These are phyloP conservation scores for Plebejus anna DNA, from an alignment of 2,888 invertebrate genomes.

Conservation along the genomic window DNA sequence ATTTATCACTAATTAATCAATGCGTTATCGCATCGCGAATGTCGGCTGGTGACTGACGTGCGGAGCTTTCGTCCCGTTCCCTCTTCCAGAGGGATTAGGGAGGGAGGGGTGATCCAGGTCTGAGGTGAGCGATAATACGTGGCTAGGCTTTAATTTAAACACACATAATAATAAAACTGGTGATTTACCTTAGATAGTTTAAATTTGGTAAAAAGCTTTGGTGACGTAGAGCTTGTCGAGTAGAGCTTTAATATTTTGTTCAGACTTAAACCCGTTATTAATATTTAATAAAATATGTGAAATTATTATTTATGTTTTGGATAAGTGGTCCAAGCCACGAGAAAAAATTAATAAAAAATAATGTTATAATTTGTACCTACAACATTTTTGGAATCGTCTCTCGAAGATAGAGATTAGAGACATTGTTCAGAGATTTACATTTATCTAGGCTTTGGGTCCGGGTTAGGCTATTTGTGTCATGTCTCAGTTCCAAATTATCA, in stretches of 20 bases:
- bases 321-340: too few species aligned
- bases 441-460: not conserved
- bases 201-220: not conserved
- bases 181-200: not conserved
- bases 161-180: not conserved
- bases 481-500: too few species aligned
- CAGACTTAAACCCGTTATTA: too few species aligned
- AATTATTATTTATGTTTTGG: too few species aligned
- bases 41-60: conserved; percentile 56
- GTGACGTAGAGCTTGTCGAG: not conserved
- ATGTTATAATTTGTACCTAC: too few species aligned
- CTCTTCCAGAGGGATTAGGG: conserved; percentile 58
- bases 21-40: conserved; percentile 52
- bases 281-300: too few species aligned
- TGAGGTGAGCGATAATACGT: conserved; percentile 38
- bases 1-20: conserved; percentile 30
- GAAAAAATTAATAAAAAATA: too few species aligned
- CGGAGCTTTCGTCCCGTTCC: conserved; percentile 43
- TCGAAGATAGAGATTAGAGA: too few species aligned
- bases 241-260: not conserved
- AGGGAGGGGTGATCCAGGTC: conserved; percentile 45
- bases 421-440: not conserved
- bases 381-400: too few species aligned
- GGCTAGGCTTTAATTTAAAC: conserved; percentile 21
- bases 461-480: too few species aligned